A percentile compares a stretch with the other conserved stretches of the same genome.
Conservation (phyloP, 2,113 vertebrate species). For the crab-eating macaque (Macaca fascicularis) region DNA sequence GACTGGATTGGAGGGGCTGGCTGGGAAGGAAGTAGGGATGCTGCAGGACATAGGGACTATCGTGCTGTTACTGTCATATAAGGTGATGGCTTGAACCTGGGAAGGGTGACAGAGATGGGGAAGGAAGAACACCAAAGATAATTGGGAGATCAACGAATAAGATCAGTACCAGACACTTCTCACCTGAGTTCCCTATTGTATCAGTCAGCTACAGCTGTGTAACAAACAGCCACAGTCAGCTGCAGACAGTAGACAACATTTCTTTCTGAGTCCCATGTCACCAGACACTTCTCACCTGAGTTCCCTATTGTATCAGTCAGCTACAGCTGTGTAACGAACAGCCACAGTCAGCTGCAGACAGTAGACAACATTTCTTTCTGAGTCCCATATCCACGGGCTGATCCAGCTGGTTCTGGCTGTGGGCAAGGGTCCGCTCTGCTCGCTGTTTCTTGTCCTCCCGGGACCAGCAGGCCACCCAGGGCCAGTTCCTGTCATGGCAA, state of each 20-base stretch:
- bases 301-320: not conserved
- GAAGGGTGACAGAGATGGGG: too few species aligned
- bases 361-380: not conserved
- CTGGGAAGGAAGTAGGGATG: not conserved
- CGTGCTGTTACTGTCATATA: too few species aligned
- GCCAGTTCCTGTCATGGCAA: fast-evolving
- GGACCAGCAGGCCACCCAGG: fast-evolving
- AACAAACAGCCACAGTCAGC: not conserved
- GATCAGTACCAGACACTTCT: not conserved
- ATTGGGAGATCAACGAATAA: fast-evolving
- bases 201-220: not conserved
- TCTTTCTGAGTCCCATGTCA: fast-evolving
- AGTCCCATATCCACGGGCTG: fast-evolving
- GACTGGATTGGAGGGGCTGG: not conserved
- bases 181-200: too few species aligned
- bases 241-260: fast-evolving
- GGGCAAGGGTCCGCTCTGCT: fast-evolving
- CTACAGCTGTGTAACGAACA: not conserved
- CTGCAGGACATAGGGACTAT: not conserved
- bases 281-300: not conserved
- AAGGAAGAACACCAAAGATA: fast-evolving
- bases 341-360: fast-evolving
- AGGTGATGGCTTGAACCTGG: not conserved
- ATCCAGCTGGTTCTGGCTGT: not conserved
- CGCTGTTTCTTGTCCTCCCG: fast-evolving